These are phyloP conservation scores for Hofmannophila pseudospretella DNA, from an alignment of 2,888 invertebrate genomes.

Conservation along the genomic window DNA sequence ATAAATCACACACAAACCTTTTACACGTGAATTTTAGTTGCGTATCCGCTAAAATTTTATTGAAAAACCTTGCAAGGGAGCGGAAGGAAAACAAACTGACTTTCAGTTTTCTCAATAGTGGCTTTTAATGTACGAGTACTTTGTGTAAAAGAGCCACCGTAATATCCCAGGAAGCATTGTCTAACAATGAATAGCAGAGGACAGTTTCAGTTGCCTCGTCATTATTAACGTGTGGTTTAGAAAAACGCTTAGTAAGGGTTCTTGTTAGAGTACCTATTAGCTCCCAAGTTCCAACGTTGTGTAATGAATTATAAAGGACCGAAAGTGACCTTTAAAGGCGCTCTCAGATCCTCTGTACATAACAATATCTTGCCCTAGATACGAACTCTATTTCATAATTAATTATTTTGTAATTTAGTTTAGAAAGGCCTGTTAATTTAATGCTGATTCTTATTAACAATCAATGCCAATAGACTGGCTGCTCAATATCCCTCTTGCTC, in stretches of 20 bases:
- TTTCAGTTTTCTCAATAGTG: not conserved
- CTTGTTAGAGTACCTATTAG: slow-evolving; percentile 14
- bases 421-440: slow-evolving; percentile 29
- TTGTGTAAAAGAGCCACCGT: not conserved
- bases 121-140: not conserved
- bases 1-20: no score
- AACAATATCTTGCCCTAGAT: not conserved
- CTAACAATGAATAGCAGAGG: slow-evolving; percentile 35
- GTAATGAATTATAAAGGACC: slow-evolving; percentile 18
- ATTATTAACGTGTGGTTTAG: slow-evolving; percentile 28
- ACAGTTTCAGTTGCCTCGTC: slow-evolving; percentile 36
- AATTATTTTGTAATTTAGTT: slow-evolving; percentile 4
- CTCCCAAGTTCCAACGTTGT: slow-evolving; percentile 23
- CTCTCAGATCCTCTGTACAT: not conserved
- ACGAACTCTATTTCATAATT: not conserved
- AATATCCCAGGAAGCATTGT: slow-evolving; percentile 28
- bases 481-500: slow-evolving; percentile 22
- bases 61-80: no score
- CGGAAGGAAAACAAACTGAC: not conserved
- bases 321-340: not conserved
- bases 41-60: no score
- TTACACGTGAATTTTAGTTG: no score
- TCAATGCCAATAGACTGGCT: slow-evolving; percentile 26
- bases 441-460: slow-evolving; percentile 19
- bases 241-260: slow-evolving; percentile 22